phyloP scores from a whole-genome alignment of 2,888 invertebrate genomes.

The Lasioglossum zephyrum region DNA sequence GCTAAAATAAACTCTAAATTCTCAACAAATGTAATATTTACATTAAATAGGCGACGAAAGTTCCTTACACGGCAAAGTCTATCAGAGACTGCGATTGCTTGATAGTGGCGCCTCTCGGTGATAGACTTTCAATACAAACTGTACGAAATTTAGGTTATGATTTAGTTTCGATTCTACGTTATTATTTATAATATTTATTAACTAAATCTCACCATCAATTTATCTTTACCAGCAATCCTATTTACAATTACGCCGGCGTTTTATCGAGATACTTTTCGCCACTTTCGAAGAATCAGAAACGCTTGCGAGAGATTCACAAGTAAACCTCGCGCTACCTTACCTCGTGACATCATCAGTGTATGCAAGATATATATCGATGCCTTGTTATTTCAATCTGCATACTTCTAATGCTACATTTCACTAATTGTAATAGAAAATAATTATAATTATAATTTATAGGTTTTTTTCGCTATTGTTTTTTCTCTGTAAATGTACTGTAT shows the following conservation, averaged over 20 bases:
- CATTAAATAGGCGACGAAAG: slow-evolving; percentile 78
- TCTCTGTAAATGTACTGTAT: not conserved
- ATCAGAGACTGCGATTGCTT: slow-evolving; percentile 75
- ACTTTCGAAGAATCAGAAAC: slow-evolving; percentile 7
- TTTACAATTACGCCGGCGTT: not conserved
- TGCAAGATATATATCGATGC: slow-evolving; percentile 48
- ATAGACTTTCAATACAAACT: slow-evolving; percentile 55
- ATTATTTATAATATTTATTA: slow-evolving; percentile 15
- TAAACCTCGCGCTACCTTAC: slow-evolving; percentile 63
- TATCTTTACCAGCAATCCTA: not conserved
- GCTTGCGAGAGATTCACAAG: slow-evolving; percentile 55
- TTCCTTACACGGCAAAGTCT: slow-evolving; percentile 76
- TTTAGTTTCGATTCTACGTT: slow-evolving; percentile 43
- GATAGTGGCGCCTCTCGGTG: slow-evolving; percentile 68
- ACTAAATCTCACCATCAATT: not conserved
- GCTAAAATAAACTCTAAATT: slow-evolving; percentile 58
- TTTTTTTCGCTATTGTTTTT: not conserved
- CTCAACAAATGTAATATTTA: slow-evolving; percentile 76
- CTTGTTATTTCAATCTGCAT: slow-evolving; percentile 49
- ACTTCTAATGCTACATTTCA: slow-evolving; percentile 39
- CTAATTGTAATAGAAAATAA: slow-evolving; percentile 34
- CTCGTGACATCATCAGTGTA: slow-evolving; percentile 70
- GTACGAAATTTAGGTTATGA: slow-evolving; percentile 75
- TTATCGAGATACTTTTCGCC: not conserved
- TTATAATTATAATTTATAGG: slow-evolving; percentile 23